These are phyloP conservation scores for Chymomyza procnemis DNA, from an alignment of 2,888 invertebrate genomes.

Conservation along the genomic window DNA sequence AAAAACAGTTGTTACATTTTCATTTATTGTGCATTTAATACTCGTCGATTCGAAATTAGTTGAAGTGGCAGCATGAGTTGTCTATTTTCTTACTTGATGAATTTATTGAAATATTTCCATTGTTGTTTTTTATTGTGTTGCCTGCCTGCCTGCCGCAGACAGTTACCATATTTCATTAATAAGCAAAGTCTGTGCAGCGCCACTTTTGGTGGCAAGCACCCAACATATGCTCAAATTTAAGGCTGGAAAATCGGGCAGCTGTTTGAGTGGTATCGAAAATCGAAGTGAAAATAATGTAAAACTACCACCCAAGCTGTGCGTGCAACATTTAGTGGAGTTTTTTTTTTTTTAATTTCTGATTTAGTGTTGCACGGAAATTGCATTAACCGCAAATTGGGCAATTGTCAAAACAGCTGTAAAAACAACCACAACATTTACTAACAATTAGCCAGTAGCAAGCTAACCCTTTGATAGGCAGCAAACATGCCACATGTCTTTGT, in stretches of 20 bases:
- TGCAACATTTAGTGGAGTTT: slow-evolving; percentile 18
- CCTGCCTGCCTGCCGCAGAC: slow-evolving; percentile 4
- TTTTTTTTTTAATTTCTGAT: background rate
- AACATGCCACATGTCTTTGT: slow-evolving; percentile 1
- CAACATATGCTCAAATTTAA: slow-evolving; percentile 56
- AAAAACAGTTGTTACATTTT: slow-evolving; percentile 67
- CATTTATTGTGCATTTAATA: slow-evolving; percentile 64
- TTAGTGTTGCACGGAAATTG: slow-evolving; percentile 10
- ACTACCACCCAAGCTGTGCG: slow-evolving; percentile 31
- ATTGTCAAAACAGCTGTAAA: slow-evolving; percentile 34
- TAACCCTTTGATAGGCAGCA: slow-evolving; percentile 1
- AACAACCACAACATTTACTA: background rate
- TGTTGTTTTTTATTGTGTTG: slow-evolving; percentile 11
- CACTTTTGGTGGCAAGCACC: slow-evolving; percentile 25
- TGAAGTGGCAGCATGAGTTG: slow-evolving; percentile 60
- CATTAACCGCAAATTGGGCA: slow-evolving; percentile 36
- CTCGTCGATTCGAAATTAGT: slow-evolving; percentile 50
- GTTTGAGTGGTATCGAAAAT: slow-evolving; percentile 36
- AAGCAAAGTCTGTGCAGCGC: slow-evolving; percentile 8
- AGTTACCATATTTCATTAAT: slow-evolving; percentile 14
- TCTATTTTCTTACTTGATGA: slow-evolving; percentile 47
- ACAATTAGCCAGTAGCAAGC: background rate
- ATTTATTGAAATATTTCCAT: slow-evolving; percentile 61
- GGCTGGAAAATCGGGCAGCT: slow-evolving; percentile 60
- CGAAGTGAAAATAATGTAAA: background rate